These are phyloP conservation scores for Euleptes europaea DNA, from an alignment of 2,113 vertebrate species.

Conservation along the genomic window DNA sequence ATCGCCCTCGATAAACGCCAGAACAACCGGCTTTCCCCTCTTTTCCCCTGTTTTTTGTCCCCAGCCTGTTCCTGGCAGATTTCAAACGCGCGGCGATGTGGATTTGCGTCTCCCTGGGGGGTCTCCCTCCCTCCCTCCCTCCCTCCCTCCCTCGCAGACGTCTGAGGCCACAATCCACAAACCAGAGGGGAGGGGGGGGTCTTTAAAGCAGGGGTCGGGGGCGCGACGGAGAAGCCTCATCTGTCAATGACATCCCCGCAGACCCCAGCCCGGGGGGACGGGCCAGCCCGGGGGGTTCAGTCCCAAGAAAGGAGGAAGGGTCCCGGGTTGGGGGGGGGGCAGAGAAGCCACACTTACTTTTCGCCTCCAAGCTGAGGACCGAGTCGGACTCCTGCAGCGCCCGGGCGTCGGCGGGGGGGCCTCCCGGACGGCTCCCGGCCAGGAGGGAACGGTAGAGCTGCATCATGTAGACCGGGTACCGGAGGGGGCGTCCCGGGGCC, in stretches of 20 bases:
- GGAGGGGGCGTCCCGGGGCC: conserved; percentile 35
- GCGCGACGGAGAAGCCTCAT: neutral
- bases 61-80: conserved; percentile 58
- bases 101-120: conserved; percentile 70
- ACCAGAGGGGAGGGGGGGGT: conserved; percentile 72
- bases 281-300: neutral
- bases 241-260: neutral
- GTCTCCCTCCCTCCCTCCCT: conserved; percentile 1
- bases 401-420: conserved; percentile 39
- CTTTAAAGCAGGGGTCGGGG: conserved; percentile 59
- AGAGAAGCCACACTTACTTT: conserved; percentile 72
- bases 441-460: conserved; percentile 80
- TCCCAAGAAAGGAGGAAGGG: no score
- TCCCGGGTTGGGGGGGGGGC: no score
- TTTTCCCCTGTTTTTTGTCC: neutral
- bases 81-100: conserved; percentile 74
- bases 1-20: neutral
- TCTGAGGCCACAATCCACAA: conserved; percentile 81
- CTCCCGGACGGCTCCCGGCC: conserved; percentile 14
- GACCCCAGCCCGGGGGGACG: no score
- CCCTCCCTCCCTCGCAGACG: conserved; percentile 50
- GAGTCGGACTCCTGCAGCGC: conserved; percentile 71
- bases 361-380: conserved; percentile 79
- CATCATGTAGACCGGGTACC: conserved; percentile 84
- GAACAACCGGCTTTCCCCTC: neutral